Percentiles rank a stretch among this genome's conserved stretches.
Evolutionary conservation across 2,797 vertebrate genomes (phyloP).

Genomic region (Myotis pilosus): DNA sequence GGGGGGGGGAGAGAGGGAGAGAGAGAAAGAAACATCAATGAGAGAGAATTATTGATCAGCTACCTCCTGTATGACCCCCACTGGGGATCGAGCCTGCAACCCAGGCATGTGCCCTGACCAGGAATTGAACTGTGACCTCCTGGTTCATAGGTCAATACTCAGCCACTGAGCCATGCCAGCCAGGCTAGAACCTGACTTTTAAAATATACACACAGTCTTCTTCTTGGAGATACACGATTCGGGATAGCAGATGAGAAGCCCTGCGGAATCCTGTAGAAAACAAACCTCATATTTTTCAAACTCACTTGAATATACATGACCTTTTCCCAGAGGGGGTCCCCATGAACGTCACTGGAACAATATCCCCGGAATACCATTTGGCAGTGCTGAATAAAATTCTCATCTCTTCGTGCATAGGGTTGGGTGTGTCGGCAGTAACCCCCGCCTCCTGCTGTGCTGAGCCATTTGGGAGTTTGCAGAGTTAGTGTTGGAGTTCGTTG

Average conservation of each 20-base stretch:
- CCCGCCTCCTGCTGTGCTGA: background rate
- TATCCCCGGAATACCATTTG: background rate
- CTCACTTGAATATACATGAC: background rate
- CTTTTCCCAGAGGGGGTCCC: background rate
- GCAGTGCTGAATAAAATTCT: background rate
- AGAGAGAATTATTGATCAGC: too few relatives aligned
- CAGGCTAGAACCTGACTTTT: background rate
- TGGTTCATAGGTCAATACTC: too few relatives aligned
- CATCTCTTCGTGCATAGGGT: background rate
- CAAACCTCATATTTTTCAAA: background rate
- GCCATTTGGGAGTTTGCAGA: background rate
- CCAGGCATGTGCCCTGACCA: too few relatives aligned
- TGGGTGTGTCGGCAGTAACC: background rate
- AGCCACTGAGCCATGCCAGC: too few relatives aligned
- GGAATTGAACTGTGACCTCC: too few relatives aligned
- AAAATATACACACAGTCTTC: background rate
- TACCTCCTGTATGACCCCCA: too few relatives aligned
- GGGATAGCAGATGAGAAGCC: background rate
- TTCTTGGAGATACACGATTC: background rate
- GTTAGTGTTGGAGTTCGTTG: background rate
- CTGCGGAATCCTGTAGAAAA: background rate
- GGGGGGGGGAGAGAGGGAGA: too few relatives aligned
- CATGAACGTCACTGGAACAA: too few relatives aligned
- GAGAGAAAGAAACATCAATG: too few relatives aligned
- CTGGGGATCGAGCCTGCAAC: too few relatives aligned